These are phyloP conservation scores for Anas bahamensis DNA, from an alignment of 2,797 vertebrate genomes.

Conservation along the genomic window DNA sequence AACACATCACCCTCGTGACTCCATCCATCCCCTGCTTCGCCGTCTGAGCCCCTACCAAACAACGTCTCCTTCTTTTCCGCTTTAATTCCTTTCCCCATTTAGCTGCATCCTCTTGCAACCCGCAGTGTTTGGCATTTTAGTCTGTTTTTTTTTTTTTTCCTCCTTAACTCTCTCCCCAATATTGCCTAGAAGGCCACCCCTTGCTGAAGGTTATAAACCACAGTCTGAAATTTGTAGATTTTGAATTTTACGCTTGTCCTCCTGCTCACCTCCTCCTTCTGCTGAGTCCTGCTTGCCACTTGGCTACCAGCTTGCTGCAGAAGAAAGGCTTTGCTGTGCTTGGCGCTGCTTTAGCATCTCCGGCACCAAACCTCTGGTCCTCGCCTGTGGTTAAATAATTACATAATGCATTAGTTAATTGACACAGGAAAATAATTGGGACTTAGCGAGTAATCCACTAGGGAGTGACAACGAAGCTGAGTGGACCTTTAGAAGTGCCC, in stretches of 20 bases:
- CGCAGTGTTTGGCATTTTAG: no score
- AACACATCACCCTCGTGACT: neutral
- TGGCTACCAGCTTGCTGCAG: neutral
- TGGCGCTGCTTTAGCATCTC: neutral
- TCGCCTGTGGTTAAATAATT: neutral
- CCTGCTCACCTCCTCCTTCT: neutral
- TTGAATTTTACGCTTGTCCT: neutral
- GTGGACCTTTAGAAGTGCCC: neutral
- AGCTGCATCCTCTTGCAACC: neutral
- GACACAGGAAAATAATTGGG: neutral
- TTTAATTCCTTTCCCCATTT: neutral
- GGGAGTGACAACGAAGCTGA: neutral
- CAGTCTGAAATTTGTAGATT: neutral
- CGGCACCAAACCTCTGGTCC: neutral
- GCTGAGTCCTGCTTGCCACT: neutral
- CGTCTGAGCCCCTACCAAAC: neutral
- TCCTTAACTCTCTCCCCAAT: neutral
- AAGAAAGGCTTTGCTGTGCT: neutral
- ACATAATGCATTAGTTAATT: neutral
- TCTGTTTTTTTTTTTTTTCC: neutral
- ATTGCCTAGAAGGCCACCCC: neutral
- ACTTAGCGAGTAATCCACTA: neutral
- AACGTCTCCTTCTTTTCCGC: neutral
- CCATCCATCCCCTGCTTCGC: neutral
- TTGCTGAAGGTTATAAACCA: neutral